Evolutionary conservation across 2,797 vertebrate species (phyloP), one percentile per base, ranked within the genome.

Genomic region (Manis javanica): DNA sequence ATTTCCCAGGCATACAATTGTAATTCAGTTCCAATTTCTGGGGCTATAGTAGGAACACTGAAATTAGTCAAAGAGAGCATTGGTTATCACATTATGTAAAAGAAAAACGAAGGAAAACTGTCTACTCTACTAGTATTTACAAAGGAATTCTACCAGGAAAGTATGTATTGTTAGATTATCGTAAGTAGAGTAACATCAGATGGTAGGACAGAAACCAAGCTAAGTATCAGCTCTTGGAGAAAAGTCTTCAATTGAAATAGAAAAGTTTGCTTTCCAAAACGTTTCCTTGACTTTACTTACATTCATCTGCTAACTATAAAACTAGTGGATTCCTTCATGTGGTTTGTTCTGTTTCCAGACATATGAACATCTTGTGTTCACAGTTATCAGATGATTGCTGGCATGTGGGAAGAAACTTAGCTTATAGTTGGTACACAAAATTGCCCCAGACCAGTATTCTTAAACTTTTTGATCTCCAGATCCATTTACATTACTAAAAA

Each of bases 341-440:
- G 59, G 68, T 85, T 96, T 96, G 74, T 95, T 94, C 92, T 92
- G 31, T 42, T 93, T 97, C 87, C 84, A 96, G 75, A 95, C 55
- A 81, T 53, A 84, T 63, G 55, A 94, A 34, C 96, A 95, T 95
- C 66, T 68, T 95, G 61, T 75, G 57, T 84, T 26, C 59, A 87
- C 16, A 86, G 72, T 82, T 93, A 96, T 90, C 91, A 93, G 78
- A 95, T 91, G 63, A 91, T 79, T 79, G 61, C 42, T 93, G 61
- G 79, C 42, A 94, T 75, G 51, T 83, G 55, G 63, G 71, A 75
- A 83, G 42, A 93, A 91, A 87, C n/a, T 31, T 88, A 90, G 55
- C 39, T 87, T 79, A 86, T 31, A 51, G 23, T 16, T 88, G 64
- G 42, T 68, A 57, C 21, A 87, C 18, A 13, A 91, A 94, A 93